A percentile compares a stretch with the other conserved stretches of the same genome.
Evolutionary conservation across 2,797 vertebrate species (phyloP).

Genomic region (Helarctos malayanus): DNA sequence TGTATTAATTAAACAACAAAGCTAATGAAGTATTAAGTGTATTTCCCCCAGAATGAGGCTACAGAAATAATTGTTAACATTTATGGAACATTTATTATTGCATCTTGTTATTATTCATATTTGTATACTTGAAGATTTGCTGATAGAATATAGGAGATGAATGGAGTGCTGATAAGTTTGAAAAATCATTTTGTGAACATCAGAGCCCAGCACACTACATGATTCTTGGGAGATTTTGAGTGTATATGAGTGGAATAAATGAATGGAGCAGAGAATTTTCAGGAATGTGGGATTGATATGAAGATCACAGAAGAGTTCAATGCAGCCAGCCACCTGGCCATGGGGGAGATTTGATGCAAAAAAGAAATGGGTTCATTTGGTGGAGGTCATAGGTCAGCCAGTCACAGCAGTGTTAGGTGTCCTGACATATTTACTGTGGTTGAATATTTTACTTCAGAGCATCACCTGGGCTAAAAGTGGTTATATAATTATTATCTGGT

Average conservation of each 20-base stretch:
- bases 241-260: background rate
- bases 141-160: background rate
- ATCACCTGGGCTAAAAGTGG: background rate
- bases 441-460: background rate
- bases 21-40: background rate
- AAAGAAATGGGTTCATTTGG: background rate
- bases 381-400: fast-evolving
- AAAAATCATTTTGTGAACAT: background rate
- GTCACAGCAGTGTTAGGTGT: background rate
- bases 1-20: background rate
- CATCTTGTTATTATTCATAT: background rate
- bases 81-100: background rate
- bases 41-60: background rate
- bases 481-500: background rate
- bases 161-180: background rate
- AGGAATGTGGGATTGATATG: no score
- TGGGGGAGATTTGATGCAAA: fast-evolving
- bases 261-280: background rate
- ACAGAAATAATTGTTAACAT: background rate
- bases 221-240: background rate
- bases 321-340: background rate
- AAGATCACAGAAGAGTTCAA: background rate
- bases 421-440: background rate
- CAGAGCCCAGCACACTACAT: background rate
- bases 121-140: background rate